Evolutionary conservation across 2,113 vertebrate genomes (phyloP).

Genomic region (Psilopsiagon aymara): DNA sequence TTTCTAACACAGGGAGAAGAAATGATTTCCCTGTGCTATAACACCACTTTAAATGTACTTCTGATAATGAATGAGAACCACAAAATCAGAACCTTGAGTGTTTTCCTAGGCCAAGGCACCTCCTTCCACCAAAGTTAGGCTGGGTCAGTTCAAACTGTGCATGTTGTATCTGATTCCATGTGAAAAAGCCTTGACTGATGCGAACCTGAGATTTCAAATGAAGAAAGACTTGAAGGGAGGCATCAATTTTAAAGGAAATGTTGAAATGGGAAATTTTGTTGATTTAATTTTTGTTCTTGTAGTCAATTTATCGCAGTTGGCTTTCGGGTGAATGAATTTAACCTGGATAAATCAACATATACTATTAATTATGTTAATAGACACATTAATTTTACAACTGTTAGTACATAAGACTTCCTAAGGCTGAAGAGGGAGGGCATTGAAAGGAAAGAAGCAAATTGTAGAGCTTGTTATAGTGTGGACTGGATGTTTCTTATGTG

Average conservation of each 20-base stretch:
- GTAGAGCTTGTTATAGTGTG: not conserved
- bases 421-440: not conserved
- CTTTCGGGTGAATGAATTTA: not conserved
- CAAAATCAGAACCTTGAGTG: not conserved
- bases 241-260: not conserved
- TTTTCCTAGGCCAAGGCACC: not conserved
- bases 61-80: not conserved
- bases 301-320: not conserved
- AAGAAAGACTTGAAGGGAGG: not conserved
- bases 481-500: not conserved
- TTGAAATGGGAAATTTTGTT: not conserved
- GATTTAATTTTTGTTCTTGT: not conserved
- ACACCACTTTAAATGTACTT: not conserved
- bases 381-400: constrained; percentile 1
- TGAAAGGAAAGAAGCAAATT: not conserved
- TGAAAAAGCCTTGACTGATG: not conserved
- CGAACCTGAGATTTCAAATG: not conserved
- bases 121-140: not conserved
- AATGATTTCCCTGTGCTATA: not conserved
- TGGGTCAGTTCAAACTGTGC: not conserved
- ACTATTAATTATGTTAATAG: constrained; percentile 31
- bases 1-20: not conserved
- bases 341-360: not conserved
- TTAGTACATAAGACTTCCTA: not conserved
- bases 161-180: not conserved